Conservation (phyloP, 2,797 vertebrate species). For the Bovichtus variegatus region DNA sequence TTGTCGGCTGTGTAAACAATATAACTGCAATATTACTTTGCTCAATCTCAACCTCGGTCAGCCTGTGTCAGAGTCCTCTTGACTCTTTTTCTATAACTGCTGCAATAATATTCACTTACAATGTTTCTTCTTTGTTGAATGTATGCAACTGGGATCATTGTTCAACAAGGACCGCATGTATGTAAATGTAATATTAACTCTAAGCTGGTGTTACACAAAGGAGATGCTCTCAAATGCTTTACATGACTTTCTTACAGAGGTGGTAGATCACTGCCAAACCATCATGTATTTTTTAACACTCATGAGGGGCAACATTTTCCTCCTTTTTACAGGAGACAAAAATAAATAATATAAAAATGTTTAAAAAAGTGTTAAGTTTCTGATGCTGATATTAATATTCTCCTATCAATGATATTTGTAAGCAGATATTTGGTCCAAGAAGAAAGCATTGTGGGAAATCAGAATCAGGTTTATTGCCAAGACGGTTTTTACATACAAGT, state of each 20-base stretch:
- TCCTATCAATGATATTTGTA: neutral
- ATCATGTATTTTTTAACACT: conserved; percentile 46
- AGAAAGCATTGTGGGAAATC: neutral
- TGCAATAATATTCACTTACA: conserved; percentile 21
- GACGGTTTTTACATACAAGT: too few species aligned
- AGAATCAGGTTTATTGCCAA: too few species aligned
- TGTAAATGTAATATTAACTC: conserved; percentile 12
- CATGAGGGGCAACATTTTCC: conserved; percentile 11
- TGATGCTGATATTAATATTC: neutral
- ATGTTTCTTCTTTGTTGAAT: conserved; percentile 42
- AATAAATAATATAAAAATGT: conserved; percentile 67
- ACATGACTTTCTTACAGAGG: conserved; percentile 47
- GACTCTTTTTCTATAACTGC: conserved; percentile 9
- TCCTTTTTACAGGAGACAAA: conserved; percentile 46
- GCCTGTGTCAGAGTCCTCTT: neutral
- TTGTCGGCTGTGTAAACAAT: neutral
- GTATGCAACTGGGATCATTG: conserved; percentile 36
- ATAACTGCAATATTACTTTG: neutral
- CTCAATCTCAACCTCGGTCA: neutral
- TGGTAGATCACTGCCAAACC: conserved; percentile 41
- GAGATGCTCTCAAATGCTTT: conserved; percentile 51
- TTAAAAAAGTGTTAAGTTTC: neutral
- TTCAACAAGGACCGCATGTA: conserved; percentile 33
- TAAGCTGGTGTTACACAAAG: conserved; percentile 46
- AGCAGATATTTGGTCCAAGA: conserved; percentile 10